Conservation (phyloP, 2,113 vertebrate species). For the Festucalex cinctus region DNA sequence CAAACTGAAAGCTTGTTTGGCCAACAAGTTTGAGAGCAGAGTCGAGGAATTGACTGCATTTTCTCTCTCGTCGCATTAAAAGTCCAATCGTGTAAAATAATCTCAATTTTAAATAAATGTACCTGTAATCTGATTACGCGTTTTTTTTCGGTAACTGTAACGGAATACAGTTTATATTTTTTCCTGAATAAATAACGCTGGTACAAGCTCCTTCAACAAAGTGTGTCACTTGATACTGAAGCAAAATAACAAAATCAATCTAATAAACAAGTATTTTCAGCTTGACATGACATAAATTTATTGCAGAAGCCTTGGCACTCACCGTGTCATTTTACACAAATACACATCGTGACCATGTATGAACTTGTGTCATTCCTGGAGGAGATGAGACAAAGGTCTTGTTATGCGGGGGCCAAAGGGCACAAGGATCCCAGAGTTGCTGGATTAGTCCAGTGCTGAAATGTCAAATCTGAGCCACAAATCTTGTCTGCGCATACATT, state of each 20-base stretch:
- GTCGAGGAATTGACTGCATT: no score
- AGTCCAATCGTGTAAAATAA: no score
- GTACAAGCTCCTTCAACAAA: no score
- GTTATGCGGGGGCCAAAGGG: background rate
- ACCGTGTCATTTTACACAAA: background rate
- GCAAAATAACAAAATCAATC: no score
- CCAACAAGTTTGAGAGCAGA: no score
- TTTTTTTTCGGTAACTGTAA: no score
- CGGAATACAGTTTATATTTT: no score
- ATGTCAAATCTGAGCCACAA: conserved; percentile 3
- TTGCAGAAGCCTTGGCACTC: background rate
- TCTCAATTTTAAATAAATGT: no score
- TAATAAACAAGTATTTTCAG: background rate
- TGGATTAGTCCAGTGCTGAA: conserved; percentile 2
- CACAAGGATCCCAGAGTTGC: background rate
- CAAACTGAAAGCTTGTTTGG: no score
- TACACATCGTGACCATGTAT: background rate
- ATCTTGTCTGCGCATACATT: background rate
- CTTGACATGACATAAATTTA: background rate
- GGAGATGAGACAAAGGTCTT: background rate
- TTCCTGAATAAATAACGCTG: no score
- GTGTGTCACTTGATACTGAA: background rate
- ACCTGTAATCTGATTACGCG: no score
- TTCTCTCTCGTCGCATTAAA: no score
- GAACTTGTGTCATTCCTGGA: background rate